Base-by-base conservation (phyloP, 2,888 invertebrate genomes). In the Hemaris fuciformis region DNA sequence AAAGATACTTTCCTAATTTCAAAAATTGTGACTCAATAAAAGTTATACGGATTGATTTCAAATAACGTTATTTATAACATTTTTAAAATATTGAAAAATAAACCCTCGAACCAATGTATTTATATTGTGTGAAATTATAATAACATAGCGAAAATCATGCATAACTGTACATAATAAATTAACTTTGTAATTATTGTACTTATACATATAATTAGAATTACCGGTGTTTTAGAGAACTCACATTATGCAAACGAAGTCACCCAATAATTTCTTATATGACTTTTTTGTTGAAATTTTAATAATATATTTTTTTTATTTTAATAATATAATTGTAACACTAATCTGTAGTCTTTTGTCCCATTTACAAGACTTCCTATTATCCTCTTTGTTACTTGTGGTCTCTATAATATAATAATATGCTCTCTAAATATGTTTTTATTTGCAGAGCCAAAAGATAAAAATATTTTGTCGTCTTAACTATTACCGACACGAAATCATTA, bases 101-200 rank as follows among this genome's bases (percentile, higher is more conserved):
- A 38, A 38, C 4, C n/a, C 25, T 8, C 15, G n/a, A 48, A 48
- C 48, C 48, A 25, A 27, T 48, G 18, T 48, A 48, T 48, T 8
- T 48, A 48, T 48, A 15, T 15, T 48, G 25, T 25, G 27, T 27
- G 48, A 48, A 25, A 8, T 20, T 18, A 48, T 53, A 53, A n/a
- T 15, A 15, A 27, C 15, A 15, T 53, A 63, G 66, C 63, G 42
- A 59, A 64, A 65, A 56, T 62, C 45, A 66, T 64, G 62, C 56
- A 64, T 65, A 57, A 68, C 63, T 70, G 69, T 74, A 74, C 38
- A 73, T 70, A 71, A 67, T 67, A 62, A 60, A 70, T 66, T 68
- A 64, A 62, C 65, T 53, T 63, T 83, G 81, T 83, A 82, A 77
- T 81, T 81, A 80, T 68, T 76, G 71, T 76, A 75, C 61, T 69